Evolutionary conservation across 2,888 invertebrate genomes (phyloP), one percentile per base, ranked within the genome.

Genomic region (Nymphalis polychloros): DNA sequence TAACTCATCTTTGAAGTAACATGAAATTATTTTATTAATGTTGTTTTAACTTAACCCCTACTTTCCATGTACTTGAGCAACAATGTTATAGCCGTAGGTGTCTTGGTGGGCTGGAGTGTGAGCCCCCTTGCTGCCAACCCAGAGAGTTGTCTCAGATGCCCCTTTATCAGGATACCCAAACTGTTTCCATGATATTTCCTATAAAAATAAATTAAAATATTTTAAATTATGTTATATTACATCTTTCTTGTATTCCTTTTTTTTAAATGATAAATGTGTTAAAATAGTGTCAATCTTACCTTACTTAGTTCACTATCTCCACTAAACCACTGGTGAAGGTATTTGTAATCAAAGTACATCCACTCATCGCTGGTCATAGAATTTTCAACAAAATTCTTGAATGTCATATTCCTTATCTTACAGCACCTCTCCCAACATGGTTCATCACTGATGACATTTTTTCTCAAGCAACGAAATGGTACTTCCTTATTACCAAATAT

Each of bases 71-170:
- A 98, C 89, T 90, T 99, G 99, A 63, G 96, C 96, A 13, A 99
- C 96, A 78, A 99, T 94, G 89, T 99, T 99, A 77, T 95, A 96
- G 0, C 98, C 98, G 87, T 98, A 99, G 0, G 97, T 96, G 84
- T 99, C 99, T 82, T 95, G 95, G 86, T 99, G 99, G 72, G 98
- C 97, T 2, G 98, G 97, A 0, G 99, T 99, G 83, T 98, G 97
- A 2, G 98, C 96, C 3, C 97, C 97, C 78, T 93, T 90, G 70
- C 95, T 96, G 46, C 98, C 97, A 75, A 98, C 94, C 98, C 98
- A 98, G 65, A 98, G 88, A 2, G 97, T 97, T 61, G 96, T 95
- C 70, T 97, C 95, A 16, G 92, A 80, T 4, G 95, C 94, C 73
- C 93, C 91, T 76, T 95, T 93, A 2, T 95, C 94, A 16, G 93